Percentiles rank a stretch among this genome's conserved stretches.
These are phyloP conservation scores for Galleria mellonella DNA, from an alignment of 1,140 invertebrate genomes.

Conservation along the genomic window DNA sequence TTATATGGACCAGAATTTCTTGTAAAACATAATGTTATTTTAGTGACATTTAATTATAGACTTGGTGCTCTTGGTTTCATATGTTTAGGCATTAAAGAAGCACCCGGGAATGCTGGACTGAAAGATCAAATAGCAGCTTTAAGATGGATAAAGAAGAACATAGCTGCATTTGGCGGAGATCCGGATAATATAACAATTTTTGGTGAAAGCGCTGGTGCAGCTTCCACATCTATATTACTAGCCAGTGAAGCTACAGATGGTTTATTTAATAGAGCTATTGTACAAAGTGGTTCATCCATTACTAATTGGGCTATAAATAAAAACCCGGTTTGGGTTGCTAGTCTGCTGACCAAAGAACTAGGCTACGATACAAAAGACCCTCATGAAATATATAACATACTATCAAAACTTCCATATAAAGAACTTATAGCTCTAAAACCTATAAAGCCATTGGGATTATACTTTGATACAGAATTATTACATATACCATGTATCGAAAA, in stretches of 20 bases:
- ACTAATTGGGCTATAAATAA: constrained; percentile 76
- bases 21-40: constrained; percentile 78
- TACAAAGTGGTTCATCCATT: constrained; percentile 80
- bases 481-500: constrained; percentile 55
- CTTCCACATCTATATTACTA: constrained; percentile 47
- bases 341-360: constrained; percentile 40
- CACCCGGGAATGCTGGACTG: constrained; percentile 76
- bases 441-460: constrained; percentile 40
- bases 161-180: constrained; percentile 70
- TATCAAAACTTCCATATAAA: constrained; percentile 33
- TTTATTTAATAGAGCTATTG: constrained; percentile 67
- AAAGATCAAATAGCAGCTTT: constrained; percentile 77
- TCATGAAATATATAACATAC: constrained; percentile 45
- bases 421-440: constrained; percentile 29
- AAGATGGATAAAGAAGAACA: constrained; percentile 76
- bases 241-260: constrained; percentile 46
- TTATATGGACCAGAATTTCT: constrained; percentile 77
- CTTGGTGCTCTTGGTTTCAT: constrained; percentile 79
- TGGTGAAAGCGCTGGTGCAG: constrained; percentile 65
- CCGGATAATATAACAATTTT: constrained; percentile 64
- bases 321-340: constrained; percentile 47
- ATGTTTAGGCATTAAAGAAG: constrained; percentile 74
- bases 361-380: constrained; percentile 45
- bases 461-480: constrained; percentile 48
- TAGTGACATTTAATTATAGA: constrained; percentile 82